These are phyloP conservation scores for Phorcus lineatus DNA, from an alignment of 2,888 invertebrate species.

Conservation along the genomic window DNA sequence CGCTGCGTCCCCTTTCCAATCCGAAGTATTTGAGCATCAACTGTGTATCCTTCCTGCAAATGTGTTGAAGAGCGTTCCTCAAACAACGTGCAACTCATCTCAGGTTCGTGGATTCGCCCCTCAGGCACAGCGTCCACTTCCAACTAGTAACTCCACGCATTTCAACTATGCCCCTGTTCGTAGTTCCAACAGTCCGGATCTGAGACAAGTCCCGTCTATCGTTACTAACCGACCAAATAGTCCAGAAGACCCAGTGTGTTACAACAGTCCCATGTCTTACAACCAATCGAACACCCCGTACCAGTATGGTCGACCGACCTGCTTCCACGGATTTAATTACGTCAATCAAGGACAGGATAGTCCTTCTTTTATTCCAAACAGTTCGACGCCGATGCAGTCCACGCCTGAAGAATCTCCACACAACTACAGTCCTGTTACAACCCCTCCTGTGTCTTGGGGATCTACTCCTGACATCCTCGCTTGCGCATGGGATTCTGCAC, in stretches of 20 bases:
- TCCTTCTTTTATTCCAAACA: background rate
- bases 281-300: background rate
- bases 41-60: slow-evolving; percentile 37
- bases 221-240: no score
- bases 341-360: background rate
- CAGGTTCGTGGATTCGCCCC: no score
- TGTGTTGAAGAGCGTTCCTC: background rate
- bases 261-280: no score
- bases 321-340: background rate
- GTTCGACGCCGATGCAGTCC: background rate
- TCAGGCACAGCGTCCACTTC: no score
- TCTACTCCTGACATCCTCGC: background rate
- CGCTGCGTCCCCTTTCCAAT: slow-evolving; percentile 36
- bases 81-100: no score
- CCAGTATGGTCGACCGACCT: no score
- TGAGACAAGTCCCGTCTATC: no score
- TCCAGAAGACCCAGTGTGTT: no score
- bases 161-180: no score
- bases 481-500: background rate
- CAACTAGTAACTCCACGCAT: no score
- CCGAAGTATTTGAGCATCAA: slow-evolving; percentile 48
- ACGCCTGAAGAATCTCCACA: background rate
- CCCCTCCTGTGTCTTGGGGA: background rate
- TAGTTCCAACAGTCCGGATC: no score
- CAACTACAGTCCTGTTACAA: background rate